Percentiles rank a stretch among this genome's conserved stretches.
Conservation (phyloP, 2,888 invertebrate species). For the Chorisops tibialis region DNA sequence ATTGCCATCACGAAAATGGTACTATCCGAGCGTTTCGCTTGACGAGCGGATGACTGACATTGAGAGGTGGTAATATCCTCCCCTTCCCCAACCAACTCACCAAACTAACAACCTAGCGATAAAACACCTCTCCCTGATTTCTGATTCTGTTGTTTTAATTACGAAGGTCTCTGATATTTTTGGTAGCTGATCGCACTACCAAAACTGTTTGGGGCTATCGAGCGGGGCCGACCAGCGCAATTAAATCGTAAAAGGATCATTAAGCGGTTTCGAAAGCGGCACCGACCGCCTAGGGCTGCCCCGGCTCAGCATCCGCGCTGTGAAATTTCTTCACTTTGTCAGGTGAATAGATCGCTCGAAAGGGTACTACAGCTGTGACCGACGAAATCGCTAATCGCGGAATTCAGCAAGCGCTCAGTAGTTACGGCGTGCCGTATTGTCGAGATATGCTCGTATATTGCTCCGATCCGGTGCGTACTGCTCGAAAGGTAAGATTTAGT, state of each 20-base stretch:
- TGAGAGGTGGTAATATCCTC: too few species aligned
- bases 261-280: constrained; percentile 23
- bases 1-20: background rate
- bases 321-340: too few species aligned
- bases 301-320: too few species aligned
- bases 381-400: too few species aligned
- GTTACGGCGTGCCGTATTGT: too few species aligned
- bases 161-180: constrained; percentile 1
- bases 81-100: background rate
- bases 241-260: constrained; percentile 31
- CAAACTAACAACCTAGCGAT: background rate
- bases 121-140: background rate
- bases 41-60: background rate
- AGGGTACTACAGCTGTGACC: too few species aligned
- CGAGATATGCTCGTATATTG: too few species aligned
- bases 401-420: too few species aligned
- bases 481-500: too few species aligned
- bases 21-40: background rate
- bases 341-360: too few species aligned
- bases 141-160: background rate
- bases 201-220: constrained; percentile 24
- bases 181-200: constrained; percentile 24
- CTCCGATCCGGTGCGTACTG: too few species aligned
- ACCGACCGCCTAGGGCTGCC: background rate
- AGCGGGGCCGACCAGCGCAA: constrained; percentile 19